Conservation (phyloP, 2,113 vertebrate genomes). For the Odontophorus gujanensis region DNA sequence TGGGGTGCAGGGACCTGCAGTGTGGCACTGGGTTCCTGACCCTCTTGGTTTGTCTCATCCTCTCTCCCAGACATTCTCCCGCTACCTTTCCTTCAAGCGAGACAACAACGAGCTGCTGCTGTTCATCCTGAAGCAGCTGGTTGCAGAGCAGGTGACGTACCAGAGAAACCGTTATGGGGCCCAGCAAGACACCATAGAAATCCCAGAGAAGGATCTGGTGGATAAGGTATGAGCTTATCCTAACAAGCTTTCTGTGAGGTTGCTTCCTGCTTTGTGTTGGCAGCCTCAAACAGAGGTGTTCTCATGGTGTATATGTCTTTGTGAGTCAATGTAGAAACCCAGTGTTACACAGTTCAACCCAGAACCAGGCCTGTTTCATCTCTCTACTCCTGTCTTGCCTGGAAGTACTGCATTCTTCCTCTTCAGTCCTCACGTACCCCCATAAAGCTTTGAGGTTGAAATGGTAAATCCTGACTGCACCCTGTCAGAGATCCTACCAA, state of each 20-base stretch:
- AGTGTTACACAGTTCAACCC: not conserved
- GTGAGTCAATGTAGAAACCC: not conserved
- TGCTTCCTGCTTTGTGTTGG: not conserved
- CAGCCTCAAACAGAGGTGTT: not conserved
- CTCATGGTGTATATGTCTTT: not conserved
- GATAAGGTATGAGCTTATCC: slow-evolving; percentile 85
- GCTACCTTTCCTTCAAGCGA: slow-evolving; percentile 92
- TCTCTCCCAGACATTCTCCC: slow-evolving; percentile 87
- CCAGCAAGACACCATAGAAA: slow-evolving; percentile 90
- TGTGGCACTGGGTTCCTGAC: accelerated
- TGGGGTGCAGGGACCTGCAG: accelerated
- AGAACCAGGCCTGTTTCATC: not conserved
- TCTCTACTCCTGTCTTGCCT: not conserved
- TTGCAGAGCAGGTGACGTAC: slow-evolving; percentile 91
- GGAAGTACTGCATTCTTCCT: not conserved
- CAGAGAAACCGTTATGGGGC: slow-evolving; percentile 94
- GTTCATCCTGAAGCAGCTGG: slow-evolving; percentile 96
- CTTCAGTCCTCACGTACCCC: not conserved
- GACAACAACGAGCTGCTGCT: slow-evolving; percentile 98
- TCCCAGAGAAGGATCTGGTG: slow-evolving; percentile 91
- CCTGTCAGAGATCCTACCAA: not conserved
- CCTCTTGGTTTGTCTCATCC: not conserved
- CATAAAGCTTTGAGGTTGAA: not conserved
- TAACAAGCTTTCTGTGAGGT: not conserved
- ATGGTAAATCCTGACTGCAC: not conserved